A percentile compares a stretch with the other conserved stretches of the same genome.
These are phyloP conservation scores for Aulostomus chinensis DNA, from an alignment of 2,797 vertebrate genomes.

Conservation along the genomic window DNA sequence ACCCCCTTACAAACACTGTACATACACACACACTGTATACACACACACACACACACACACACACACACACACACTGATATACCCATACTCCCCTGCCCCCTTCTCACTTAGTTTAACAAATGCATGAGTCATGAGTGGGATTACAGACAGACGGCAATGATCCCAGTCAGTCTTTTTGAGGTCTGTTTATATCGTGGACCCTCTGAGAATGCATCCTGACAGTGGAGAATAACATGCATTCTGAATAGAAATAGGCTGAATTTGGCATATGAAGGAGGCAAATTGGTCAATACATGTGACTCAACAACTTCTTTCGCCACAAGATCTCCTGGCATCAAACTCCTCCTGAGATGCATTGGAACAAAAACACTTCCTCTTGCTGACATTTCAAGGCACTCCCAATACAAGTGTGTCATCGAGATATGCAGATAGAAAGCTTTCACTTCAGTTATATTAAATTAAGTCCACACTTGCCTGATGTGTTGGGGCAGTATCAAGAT, in stretches of 20 bases:
- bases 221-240: too few species aligned
- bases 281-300: constrained; percentile 6
- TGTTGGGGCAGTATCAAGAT: background rate
- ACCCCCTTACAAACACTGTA: too few species aligned
- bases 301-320: constrained; percentile 1
- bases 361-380: constrained; percentile 3
- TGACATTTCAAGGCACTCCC: constrained; percentile 20
- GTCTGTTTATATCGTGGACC: background rate
- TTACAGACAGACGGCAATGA: background rate
- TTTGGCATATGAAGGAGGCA: background rate
- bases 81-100: too few species aligned
- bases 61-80: too few species aligned
- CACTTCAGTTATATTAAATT: background rate
- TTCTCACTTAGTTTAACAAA: background rate
- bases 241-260: too few species aligned
- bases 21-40: too few species aligned
- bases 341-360: too few species aligned
- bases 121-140: background rate
- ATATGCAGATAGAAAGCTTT: constrained; percentile 15
- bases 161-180: background rate
- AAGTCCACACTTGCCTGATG: background rate
- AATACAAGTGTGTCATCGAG: constrained; percentile 3
- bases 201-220: too few species aligned
- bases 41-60: too few species aligned
- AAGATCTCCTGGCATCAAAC: constrained; percentile 2